Conservation (phyloP, 2,797 vertebrate species). For the Sebastes minor region DNA sequence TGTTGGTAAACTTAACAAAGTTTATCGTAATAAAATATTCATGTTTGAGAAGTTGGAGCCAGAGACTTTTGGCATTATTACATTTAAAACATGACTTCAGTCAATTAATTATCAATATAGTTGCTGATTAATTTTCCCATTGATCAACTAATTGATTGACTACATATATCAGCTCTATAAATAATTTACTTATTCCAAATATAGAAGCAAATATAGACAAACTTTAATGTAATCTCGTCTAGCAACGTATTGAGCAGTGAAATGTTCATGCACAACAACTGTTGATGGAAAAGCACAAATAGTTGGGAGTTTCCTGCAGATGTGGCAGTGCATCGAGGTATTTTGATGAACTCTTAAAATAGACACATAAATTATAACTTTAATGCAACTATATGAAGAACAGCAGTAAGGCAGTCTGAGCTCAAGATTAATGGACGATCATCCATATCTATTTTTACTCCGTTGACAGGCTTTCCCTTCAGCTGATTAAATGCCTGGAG, state of each 20-base stretch:
- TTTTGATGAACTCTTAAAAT: neutral
- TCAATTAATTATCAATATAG: neutral
- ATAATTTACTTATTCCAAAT: no score
- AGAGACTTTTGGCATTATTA: neutral
- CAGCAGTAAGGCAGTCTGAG: neutral
- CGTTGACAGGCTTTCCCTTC: neutral
- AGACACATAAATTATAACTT: neutral
- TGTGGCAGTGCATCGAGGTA: neutral
- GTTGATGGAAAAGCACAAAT: neutral
- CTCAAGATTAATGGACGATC: neutral
- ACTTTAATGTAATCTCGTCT: neutral
- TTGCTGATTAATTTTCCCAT: no score
- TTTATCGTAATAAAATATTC: neutral
- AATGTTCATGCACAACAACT: neutral
- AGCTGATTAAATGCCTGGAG: neutral
- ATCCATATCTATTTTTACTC: neutral
- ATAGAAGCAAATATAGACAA: neutral
- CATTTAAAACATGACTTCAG: neutral
- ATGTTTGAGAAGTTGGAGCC: neutral
- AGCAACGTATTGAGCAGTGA: neutral
- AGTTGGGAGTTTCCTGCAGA: neutral
- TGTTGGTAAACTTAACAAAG: neutral
- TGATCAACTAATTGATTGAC: neutral
- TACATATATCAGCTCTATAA: neutral
- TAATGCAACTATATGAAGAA: neutral